Evolutionary conservation across 1,140 invertebrate species (phyloP), one percentile per base, ranked within the genome.

Genomic region (Atta texana): DNA sequence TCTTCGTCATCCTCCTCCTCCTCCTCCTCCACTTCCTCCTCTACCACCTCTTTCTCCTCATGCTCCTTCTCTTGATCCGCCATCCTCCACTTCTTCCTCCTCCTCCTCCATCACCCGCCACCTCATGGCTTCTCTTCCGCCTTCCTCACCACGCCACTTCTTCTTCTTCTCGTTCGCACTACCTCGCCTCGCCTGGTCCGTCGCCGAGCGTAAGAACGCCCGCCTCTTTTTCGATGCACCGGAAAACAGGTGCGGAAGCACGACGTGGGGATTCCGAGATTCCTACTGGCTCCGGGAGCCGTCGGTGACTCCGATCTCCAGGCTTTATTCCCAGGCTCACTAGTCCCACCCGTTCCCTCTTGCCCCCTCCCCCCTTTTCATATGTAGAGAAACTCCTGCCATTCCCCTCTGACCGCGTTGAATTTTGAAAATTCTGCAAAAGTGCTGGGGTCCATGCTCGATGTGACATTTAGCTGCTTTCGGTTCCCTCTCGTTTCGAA

Each of bases 141-240:
- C 81, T 88, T 87, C 88, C 91, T 88, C 88, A 76, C 72, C 77
- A 69, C 80, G 87, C 44, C 53, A 34, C 89, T 85, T 91, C 88
- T 88, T 90, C 85, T 89, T 92, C 86, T 82, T 92, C 85, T 87
- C 86, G 80, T 85, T 89, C 86, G 84, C 77, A 63, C 68, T 84
- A 89, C 77, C 90, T 87, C 64, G 78, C 77, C 84, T 84, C 66
- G 66, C 66, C 89, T 89, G 84, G 80, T 88, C 89, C 89, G 75
- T 77, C 80, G 80, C 72, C 87, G 71, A 90, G 87, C 89, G 90
- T 91, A 91, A 91, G 90, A 91, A 91, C 90, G 88, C 88, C 90
- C 90, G 90, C 90, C 90, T 91, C 90, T 91, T 91, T 91, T 91
- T 89, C 90, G 90, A 91, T 91, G 90, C 89, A 91, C 90, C 90